Conservation (phyloP, 2,888 invertebrate species). For the Eucera pruinosa region DNA sequence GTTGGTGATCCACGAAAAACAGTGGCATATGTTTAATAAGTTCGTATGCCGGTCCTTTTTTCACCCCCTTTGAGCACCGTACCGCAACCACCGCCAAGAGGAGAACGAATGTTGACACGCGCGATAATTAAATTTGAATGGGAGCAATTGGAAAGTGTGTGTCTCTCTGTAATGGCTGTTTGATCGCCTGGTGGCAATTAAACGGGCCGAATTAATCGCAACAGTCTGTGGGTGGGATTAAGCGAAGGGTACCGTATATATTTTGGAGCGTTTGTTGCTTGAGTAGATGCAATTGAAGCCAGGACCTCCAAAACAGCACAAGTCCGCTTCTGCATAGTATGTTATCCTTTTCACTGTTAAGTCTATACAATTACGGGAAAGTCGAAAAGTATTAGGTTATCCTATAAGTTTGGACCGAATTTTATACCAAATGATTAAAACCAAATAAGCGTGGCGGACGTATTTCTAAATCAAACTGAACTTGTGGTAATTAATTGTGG, state of each 20-base stretch:
- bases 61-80: constrained; percentile 15
- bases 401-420: no score
- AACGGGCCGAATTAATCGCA: constrained; percentile 19
- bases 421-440: no score
- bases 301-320: no score
- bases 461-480: no score
- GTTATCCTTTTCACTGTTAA: no score
- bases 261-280: neutral
- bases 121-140: constrained; percentile 64
- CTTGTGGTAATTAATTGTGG: no score
- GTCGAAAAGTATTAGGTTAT: no score
- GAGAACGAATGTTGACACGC: constrained; percentile 50
- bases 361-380: no score
- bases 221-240: neutral
- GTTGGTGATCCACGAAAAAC: constrained; percentile 64
- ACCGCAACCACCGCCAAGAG: neutral
- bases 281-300: no score
- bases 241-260: neutral
- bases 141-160: constrained; percentile 60
- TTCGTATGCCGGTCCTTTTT: constrained; percentile 63
- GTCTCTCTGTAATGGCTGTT: constrained; percentile 34
- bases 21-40: constrained; percentile 78
- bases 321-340: no score
- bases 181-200: constrained; percentile 34
- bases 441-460: no score